phyloP scores from a whole-genome alignment of 2,888 invertebrate genomes.

The Adela reaumurella region DNA sequence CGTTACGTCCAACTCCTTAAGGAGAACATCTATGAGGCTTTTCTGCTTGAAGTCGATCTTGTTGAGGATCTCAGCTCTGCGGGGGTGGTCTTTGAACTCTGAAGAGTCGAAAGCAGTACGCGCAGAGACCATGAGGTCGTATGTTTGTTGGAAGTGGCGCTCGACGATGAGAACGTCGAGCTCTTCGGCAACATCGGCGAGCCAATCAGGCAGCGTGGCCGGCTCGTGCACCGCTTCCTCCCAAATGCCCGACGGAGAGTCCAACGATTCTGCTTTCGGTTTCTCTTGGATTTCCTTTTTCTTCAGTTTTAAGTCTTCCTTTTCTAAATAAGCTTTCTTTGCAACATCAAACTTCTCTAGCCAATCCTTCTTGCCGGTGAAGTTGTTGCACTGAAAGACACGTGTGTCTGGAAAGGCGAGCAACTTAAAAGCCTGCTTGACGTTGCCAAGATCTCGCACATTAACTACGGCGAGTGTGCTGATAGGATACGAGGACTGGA shows the following conservation, averaged over 20 bases:
- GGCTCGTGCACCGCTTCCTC: constrained; percentile 40
- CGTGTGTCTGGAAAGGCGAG: constrained; percentile 91
- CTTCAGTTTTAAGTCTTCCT: constrained; percentile 58
- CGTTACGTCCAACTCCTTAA: constrained; percentile 84
- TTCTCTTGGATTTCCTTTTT: constrained; percentile 41
- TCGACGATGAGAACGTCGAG: constrained; percentile 93
- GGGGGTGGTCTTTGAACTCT: constrained; percentile 38
- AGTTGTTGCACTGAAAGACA: constrained; percentile 85
- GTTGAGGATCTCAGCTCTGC: constrained; percentile 34
- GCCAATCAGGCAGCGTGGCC: constrained; percentile 72
- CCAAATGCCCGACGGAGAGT: constrained; percentile 45
- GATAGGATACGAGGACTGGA: constrained; percentile 79
- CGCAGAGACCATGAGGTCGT: constrained; percentile 67
- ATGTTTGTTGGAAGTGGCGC: constrained; percentile 91
- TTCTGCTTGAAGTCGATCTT: constrained; percentile 70
- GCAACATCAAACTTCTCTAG: constrained; percentile 87
- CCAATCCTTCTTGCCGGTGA: constrained; percentile 86
- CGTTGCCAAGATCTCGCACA: constrained; percentile 83
- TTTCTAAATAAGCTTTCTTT: constrained; percentile 72
- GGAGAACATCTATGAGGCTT: constrained; percentile 78
- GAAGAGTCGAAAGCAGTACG: constrained; percentile 36
- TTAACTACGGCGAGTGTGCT: constrained; percentile 92
- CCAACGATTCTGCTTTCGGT: constrained; percentile 33
- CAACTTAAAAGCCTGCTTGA: constrained; percentile 91
- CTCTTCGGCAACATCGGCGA: constrained; percentile 88